These are phyloP conservation scores for Xestia rhomboidea DNA, from an alignment of 2,888 invertebrate genomes.

Conservation along the genomic window DNA sequence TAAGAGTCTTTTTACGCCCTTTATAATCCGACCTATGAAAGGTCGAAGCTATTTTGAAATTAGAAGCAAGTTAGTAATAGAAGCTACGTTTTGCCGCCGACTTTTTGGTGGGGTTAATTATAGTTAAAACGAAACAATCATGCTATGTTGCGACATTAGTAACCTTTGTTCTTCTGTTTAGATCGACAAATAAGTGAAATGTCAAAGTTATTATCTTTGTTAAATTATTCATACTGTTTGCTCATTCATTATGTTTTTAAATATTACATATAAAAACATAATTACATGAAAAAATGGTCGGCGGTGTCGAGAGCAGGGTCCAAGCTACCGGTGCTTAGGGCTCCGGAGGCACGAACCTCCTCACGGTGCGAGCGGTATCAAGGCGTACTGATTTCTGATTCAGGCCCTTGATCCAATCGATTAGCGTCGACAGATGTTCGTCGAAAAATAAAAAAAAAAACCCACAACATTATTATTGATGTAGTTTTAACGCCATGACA, in stretches of 20 bases:
- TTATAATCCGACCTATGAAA: neutral
- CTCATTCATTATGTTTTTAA: neutral
- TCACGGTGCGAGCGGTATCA: neutral
- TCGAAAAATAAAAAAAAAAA: neutral
- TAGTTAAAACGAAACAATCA: slow-evolving; percentile 13
- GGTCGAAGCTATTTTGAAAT: neutral
- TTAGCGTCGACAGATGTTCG: too few species aligned
- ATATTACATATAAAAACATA: neutral
- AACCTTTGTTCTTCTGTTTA: neutral
- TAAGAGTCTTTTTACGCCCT: too few species aligned
- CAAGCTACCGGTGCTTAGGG: neutral
- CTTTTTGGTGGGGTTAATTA: neutral
- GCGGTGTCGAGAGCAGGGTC: neutral
- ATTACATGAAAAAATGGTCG: neutral
- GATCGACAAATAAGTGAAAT: neutral
- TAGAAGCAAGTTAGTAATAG: neutral
- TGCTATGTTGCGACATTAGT: neutral
- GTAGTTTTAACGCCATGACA: neutral
- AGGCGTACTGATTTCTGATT: neutral
- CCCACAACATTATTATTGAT: neutral
- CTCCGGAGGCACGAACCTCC: neutral
- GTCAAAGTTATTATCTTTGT: neutral
- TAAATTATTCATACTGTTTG: neutral
- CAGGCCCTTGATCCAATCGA: neutral
- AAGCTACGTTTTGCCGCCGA: neutral